Conservation (phyloP, 2,113 vertebrate genomes). For the Gracilinanus agilis region DNA sequence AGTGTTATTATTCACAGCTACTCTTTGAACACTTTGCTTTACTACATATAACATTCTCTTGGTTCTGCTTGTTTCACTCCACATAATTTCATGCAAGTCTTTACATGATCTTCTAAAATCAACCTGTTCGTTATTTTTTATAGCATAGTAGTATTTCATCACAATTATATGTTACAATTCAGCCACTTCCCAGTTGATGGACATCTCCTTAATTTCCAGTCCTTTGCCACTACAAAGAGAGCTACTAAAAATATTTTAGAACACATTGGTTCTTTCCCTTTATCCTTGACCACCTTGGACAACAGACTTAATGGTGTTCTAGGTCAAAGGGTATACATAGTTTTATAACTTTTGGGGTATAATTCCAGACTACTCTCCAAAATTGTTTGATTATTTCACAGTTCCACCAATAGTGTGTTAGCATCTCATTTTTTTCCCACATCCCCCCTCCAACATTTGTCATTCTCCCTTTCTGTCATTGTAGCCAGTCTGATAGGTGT, state of each 20-base stretch:
- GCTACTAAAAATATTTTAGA: not conserved
- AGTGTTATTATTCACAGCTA: not conserved
- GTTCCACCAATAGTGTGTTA: not conserved
- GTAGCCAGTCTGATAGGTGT: not conserved
- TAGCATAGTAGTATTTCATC: too few relatives aligned
- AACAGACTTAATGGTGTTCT: not conserved
- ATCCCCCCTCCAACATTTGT: not conserved
- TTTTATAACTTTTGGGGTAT: not conserved
- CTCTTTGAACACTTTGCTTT: not conserved
- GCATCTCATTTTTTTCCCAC: not conserved
- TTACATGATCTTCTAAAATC: not conserved
- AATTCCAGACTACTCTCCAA: not conserved
- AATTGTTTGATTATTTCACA: not conserved
- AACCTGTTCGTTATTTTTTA: not conserved
- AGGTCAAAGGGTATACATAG: not conserved
- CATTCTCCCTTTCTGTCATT: not conserved
- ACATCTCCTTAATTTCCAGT: not conserved
- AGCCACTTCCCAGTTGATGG: not conserved
- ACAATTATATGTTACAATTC: not conserved
- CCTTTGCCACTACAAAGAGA: not conserved
- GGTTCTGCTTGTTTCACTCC: not conserved
- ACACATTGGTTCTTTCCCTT: not conserved
- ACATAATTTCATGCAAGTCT: not conserved
- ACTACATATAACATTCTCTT: not conserved
- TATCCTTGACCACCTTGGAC: not conserved